Conservation (phyloP, 2,113 vertebrate genomes). For the Circaetus cinerascens region DNA sequence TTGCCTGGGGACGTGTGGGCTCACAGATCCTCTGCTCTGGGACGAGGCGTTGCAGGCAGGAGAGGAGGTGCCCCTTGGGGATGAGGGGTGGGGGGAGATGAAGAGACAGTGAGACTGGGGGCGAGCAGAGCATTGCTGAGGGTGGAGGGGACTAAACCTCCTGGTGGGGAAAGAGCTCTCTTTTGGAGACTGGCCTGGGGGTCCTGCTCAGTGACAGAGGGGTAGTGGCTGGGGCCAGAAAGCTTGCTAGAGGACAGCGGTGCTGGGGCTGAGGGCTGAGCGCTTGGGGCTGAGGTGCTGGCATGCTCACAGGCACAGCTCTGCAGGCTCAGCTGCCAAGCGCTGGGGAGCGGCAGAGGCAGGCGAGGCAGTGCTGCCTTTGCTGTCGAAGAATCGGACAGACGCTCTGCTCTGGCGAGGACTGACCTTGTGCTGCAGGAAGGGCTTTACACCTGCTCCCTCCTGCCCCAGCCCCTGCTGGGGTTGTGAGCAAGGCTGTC, state of each 20-base stretch:
- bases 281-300: not conserved
- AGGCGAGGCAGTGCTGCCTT: not conserved
- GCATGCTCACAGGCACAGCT: not conserved
- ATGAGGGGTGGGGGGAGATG: not conserved
- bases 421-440: not conserved
- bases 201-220: not conserved
- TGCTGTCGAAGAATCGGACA: not conserved
- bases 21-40: not conserved
- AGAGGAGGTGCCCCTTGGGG: not conserved
- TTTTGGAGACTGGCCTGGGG: not conserved
- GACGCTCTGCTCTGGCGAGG: not conserved
- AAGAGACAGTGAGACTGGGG: not conserved
- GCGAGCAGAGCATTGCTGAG: accelerated
- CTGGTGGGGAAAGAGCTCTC: not conserved
- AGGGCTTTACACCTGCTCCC: not conserved
- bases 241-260: not conserved
- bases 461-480: not conserved
- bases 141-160: no score
- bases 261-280: not conserved
- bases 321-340: not conserved
- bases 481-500: not conserved
- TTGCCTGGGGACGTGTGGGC: not conserved
- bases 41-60: accelerated
- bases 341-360: not conserved
- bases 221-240: not conserved